These are phyloP conservation scores for Dicycla oo DNA, from an alignment of 2,888 invertebrate genomes.

Conservation along the genomic window DNA sequence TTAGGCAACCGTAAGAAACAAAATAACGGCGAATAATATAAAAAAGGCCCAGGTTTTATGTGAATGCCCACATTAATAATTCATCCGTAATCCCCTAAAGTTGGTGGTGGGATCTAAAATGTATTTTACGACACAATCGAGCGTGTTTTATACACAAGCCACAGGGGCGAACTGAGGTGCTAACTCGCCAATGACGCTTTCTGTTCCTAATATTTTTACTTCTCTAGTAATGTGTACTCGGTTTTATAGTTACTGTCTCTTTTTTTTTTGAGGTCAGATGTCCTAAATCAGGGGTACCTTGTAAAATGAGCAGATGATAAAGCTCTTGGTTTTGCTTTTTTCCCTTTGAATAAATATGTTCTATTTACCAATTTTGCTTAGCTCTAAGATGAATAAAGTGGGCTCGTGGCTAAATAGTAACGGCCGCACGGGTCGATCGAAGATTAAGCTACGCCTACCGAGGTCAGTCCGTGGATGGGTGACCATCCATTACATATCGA, in stretches of 20 bases:
- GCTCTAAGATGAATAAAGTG: no score
- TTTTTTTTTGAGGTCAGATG: conserved; percentile 11
- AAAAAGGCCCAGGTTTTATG: conserved; percentile 80
- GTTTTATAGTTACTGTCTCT: conserved; percentile 28
- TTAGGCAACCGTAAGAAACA: conserved; percentile 65
- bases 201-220: conserved; percentile 47
- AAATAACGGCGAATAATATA: conserved; percentile 74
- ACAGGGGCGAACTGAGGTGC: conserved; percentile 66
- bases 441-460: no score
- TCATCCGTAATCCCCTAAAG: conserved; percentile 85
- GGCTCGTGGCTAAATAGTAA: no score
- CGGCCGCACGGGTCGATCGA: no score
- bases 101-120: conserved; percentile 79
- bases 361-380: no score
- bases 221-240: conserved; percentile 37
- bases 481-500: no score
- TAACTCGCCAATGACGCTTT: conserved; percentile 58
- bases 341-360: no score
- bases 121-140: conserved; percentile 84
- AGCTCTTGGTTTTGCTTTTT: neutral
- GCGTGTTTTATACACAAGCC: conserved; percentile 74
- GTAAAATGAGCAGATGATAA: neutral
- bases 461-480: no score
- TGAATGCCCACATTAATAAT: conserved; percentile 87
- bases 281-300: neutral